Evolutionary conservation across 1,140 invertebrate genomes (phyloP).

Genomic region (Caenorhabditis tropicalis): DNA sequence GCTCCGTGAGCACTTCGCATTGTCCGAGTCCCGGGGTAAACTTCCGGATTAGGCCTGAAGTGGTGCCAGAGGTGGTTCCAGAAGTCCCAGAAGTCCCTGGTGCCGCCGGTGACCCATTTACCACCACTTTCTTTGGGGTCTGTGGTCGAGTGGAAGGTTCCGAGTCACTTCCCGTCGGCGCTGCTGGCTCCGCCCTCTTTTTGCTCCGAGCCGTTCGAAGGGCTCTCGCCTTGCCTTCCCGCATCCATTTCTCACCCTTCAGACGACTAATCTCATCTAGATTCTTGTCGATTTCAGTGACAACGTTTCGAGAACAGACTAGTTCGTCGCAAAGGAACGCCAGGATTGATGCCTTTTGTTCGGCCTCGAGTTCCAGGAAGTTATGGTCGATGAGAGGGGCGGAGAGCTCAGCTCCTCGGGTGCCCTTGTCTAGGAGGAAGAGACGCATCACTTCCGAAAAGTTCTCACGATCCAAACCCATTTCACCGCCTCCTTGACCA

Average conservation of each 20-base stretch:
- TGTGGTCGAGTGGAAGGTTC: neutral
- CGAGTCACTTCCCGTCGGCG: neutral
- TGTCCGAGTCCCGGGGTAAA: conserved; percentile 53
- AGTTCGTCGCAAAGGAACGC: conserved; percentile 50
- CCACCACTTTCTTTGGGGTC: conserved; percentile 32
- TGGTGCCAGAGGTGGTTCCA: neutral
- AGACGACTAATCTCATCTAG: conserved; percentile 46
- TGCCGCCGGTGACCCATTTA: neutral
- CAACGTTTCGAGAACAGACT: conserved; percentile 47
- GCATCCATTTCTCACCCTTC: conserved; percentile 56
- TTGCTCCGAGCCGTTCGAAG: conserved; percentile 23
- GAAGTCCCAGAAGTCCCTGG: neutral
- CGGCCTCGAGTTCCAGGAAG: neutral
- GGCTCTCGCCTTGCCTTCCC: conserved; percentile 50
- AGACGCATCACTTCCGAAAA: conserved; percentile 43
- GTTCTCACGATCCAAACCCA: conserved; percentile 46
- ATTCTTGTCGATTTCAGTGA: conserved; percentile 49
- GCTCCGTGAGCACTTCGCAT: conserved; percentile 45
- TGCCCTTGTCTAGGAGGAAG: conserved; percentile 29
- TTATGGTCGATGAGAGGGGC: neutral
- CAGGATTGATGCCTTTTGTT: conserved; percentile 40
- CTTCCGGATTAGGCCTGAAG: conserved; percentile 36
- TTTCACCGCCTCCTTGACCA: conserved; percentile 30
- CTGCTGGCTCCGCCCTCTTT: conserved; percentile 23
- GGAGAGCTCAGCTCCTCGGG: neutral